Evolutionary conservation across 2,797 vertebrate genomes (phyloP).

Genomic region (Cirrhinus mrigala): DNA sequence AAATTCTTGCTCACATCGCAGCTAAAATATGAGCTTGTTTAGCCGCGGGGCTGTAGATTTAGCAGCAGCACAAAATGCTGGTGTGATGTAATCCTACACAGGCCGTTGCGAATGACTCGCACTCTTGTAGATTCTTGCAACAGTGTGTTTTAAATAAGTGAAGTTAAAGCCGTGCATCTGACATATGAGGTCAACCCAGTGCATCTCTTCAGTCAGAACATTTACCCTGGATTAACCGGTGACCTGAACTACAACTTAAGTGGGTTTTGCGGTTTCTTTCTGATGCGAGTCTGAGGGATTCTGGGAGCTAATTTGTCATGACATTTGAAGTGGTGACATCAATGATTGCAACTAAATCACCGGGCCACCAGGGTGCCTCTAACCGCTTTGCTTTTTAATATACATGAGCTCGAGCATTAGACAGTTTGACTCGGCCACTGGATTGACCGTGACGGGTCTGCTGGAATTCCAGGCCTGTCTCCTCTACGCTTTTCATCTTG

Average conservation of each 20-base stretch:
- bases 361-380: neutral
- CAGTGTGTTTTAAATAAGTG: neutral
- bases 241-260: conserved; percentile 4
- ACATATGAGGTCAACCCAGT: neutral
- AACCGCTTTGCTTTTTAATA: conserved; percentile 6
- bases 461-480: neutral
- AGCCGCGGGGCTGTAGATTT: conserved; percentile 11
- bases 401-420: conserved; percentile 13
- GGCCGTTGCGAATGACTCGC: neutral
- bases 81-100: conserved; percentile 33
- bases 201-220: neutral
- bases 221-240: neutral
- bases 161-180: neutral
- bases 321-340: conserved; percentile 12
- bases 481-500: neutral
- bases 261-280: neutral
- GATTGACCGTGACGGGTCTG: neutral
- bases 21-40: conserved; percentile 12
- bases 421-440: neutral
- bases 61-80: neutral
- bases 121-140: neutral
- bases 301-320: conserved; percentile 19
- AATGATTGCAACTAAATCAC: neutral
- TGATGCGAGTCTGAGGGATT: neutral
- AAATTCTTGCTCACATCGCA: neutral